Conservation (phyloP, 2,888 invertebrate species). For the Rhorus exstirpatorius region DNA sequence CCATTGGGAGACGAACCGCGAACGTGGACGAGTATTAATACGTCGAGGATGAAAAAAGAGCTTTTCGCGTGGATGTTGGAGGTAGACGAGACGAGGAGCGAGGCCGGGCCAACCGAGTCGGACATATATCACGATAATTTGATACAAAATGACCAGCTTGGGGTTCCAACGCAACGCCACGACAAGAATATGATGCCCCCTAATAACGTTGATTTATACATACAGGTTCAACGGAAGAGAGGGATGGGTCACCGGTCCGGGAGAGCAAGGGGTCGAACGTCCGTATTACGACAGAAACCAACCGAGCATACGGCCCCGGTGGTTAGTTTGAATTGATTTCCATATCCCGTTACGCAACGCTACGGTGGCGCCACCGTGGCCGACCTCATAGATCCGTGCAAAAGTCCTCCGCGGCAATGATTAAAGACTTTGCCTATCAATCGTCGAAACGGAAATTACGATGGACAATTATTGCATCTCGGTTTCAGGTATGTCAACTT, state of each 20-base stretch:
- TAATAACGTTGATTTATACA: conserved; percentile 86
- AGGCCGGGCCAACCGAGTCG: conserved; percentile 56
- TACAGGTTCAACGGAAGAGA: conserved; percentile 76
- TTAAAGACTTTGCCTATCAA: conserved; percentile 67
- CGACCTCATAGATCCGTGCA: conserved; percentile 66
- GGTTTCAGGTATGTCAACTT: neutral
- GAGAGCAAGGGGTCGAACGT: conserved; percentile 75
- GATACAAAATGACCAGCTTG: conserved; percentile 84
- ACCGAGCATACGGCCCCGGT: conserved; percentile 65
- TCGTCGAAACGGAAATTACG: conserved; percentile 53
- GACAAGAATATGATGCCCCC: conserved; percentile 83
- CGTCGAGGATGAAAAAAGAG: conserved; percentile 36
- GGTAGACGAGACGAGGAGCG: conserved; percentile 61
- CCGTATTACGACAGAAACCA: conserved; percentile 76
- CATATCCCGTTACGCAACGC: conserved; percentile 83
- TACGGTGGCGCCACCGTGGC: conserved; percentile 51
- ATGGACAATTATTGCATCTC: conserved; percentile 20
- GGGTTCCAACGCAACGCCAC: conserved; percentile 71
- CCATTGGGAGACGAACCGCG: neutral
- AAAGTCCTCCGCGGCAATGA: conserved; percentile 56
- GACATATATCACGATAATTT: conserved; percentile 84
- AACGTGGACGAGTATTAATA: neutral
- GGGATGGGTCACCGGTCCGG: conserved; percentile 62
- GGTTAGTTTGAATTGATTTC: conserved; percentile 85
- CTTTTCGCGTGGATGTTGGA: conserved; percentile 59